Evolutionary conservation across 2,888 invertebrate species (phyloP), one percentile per base, ranked within the genome.

Genomic region (Eilema griseolum): DNA sequence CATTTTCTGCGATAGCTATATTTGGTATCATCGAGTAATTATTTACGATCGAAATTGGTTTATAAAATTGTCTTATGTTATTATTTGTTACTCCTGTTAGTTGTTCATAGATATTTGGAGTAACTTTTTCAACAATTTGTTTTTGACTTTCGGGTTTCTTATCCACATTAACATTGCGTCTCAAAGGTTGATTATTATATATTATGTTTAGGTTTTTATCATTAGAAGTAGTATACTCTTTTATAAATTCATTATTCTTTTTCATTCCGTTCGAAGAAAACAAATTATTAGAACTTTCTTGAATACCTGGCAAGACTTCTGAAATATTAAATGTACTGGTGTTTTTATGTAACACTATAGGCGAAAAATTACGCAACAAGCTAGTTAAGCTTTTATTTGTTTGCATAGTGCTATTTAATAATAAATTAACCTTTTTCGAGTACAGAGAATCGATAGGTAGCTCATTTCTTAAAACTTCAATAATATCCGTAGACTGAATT

Each of bases 21-120:
- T 37, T 65, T 37, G 16, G 61, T 37, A 3, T 11, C 37, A 20
- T 26, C 57, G 37, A 68, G 60, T 41, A 56, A 23, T 16, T 14
- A 28, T 12, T 41, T 28, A 3, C 0, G 3, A 37, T 20, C 31
- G 59, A 52, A 12, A 20, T 52, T 57, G 41, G 62, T 26, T 52
- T n/a, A 37, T 61, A 61, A 57, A 64, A 10, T 31, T 67, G 62
- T 14, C 28, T 24, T 20, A 33, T 26, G 56, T 66, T 37, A 28
- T 26, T 61, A 26, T 66, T 67, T 61, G 57, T 10, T 60, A 66
- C 62, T 3, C 69, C 24, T 33, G 69, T 46, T 23, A 71, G 5
- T 67, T 67, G 0, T 3, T 28, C 61, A 23, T 14, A 8, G 10
- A 23, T 61, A 23, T 3, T 67, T 61, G 28, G n/a, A 31, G 41